These are phyloP conservation scores for Cataglyphis livida DNA, from an alignment of 2,888 invertebrate genomes.

Conservation along the genomic window DNA sequence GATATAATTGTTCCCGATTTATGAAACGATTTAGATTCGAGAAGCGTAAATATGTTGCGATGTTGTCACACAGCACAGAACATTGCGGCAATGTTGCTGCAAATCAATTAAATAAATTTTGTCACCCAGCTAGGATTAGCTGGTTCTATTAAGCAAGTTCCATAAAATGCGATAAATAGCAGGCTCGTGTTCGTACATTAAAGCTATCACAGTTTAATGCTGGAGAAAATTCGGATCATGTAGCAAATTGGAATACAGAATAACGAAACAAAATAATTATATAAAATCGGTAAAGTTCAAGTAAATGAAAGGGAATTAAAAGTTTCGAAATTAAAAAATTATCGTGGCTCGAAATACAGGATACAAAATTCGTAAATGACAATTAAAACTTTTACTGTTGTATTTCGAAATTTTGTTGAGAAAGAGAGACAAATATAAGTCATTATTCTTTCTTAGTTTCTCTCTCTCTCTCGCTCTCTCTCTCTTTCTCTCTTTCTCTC, in stretches of 20 bases:
- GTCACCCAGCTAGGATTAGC: not conserved
- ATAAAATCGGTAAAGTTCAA: slow-evolving; percentile 23
- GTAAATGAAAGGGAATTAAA: slow-evolving; percentile 30
- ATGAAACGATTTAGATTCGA: not conserved
- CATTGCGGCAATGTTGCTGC: not conserved
- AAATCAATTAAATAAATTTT: slow-evolving; percentile 15
- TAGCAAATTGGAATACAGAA: slow-evolving; percentile 3
- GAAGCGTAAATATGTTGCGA: not conserved
- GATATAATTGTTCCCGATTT: not conserved
- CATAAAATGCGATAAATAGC: not conserved
- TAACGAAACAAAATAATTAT: slow-evolving; percentile 41
- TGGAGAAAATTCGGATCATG: not conserved
- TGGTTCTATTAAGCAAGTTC: slow-evolving; percentile 20
- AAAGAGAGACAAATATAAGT: not conserved
- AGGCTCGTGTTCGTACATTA: not conserved
- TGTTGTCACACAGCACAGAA: no score
- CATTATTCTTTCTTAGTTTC: not conserved
- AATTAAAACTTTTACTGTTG: slow-evolving; percentile 33
- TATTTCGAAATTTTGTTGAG: not conserved
- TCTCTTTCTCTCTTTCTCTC: not conserved
- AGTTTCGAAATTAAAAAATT: slow-evolving; percentile 25
- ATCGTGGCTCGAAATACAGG: not conserved
- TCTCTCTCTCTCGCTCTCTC: not conserved
- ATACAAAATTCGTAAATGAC: slow-evolving; percentile 8
- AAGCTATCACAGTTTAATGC: slow-evolving; percentile 9